Evolutionary conservation across 2,797 vertebrate species (phyloP).

Genomic region (Lagocephalus sceleratus): DNA sequence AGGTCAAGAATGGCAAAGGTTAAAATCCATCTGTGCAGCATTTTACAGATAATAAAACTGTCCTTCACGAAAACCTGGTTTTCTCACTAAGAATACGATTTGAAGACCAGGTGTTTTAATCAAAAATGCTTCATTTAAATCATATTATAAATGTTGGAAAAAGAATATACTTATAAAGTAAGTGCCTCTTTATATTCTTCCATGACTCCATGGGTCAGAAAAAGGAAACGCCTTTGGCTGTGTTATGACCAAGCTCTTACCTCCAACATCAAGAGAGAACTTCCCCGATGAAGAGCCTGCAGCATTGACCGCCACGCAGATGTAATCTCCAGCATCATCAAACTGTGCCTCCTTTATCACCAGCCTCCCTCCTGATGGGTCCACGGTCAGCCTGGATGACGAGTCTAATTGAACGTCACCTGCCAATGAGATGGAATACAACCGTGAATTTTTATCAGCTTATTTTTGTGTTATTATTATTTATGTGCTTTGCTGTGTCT

Average conservation of each 20-base stretch:
- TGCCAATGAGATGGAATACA: slow-evolving; percentile 42
- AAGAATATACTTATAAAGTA: background rate
- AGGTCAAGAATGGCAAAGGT: slow-evolving; percentile 12
- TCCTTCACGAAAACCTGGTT: background rate
- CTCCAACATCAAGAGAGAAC: slow-evolving; percentile 90
- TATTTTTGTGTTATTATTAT: too few species aligned
- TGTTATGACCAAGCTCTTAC: slow-evolving; percentile 69
- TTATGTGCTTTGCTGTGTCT: too few species aligned
- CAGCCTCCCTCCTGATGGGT: slow-evolving; percentile 78
- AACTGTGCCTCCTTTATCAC: slow-evolving; percentile 86
- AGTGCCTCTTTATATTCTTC: background rate
- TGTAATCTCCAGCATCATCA: slow-evolving; percentile 88
- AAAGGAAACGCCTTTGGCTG: too few species aligned
- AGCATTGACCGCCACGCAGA: slow-evolving; percentile 85
- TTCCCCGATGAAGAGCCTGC: slow-evolving; percentile 86
- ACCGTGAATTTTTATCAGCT: background rate
- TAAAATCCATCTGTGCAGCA: slow-evolving; percentile 11
- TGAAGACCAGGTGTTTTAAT: slow-evolving; percentile 14
- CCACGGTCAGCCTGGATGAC: slow-evolving; percentile 78
- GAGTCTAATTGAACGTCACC: slow-evolving; percentile 83
- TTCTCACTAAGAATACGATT: slow-evolving; percentile 1
- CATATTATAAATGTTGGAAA: background rate
- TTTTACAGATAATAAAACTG: slow-evolving; percentile 18
- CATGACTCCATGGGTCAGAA: too few species aligned
- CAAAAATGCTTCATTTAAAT: background rate